These are phyloP conservation scores for Lymantria monacha DNA, from an alignment of 2,888 invertebrate genomes.

Conservation along the genomic window DNA sequence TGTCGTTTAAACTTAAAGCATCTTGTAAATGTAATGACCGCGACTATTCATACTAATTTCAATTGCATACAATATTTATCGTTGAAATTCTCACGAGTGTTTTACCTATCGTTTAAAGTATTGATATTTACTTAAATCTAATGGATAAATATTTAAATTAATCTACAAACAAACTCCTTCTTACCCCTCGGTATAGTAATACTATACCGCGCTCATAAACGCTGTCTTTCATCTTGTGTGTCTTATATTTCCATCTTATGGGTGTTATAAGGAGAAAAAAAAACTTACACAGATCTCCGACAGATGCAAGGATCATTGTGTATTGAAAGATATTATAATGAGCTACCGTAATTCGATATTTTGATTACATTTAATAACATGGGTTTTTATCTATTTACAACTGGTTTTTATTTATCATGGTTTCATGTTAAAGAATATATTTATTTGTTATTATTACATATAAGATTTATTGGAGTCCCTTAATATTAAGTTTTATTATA, in stretches of 20 bases:
- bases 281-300: slow-evolving; percentile 35
- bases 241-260: slow-evolving; percentile 54
- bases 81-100: slow-evolving; percentile 43
- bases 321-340: slow-evolving; percentile 54
- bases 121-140: slow-evolving; percentile 42
- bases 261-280: slow-evolving; percentile 37
- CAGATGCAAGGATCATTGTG: slow-evolving; percentile 51
- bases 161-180: slow-evolving; percentile 55
- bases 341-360: slow-evolving; percentile 66
- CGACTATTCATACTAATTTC: slow-evolving; percentile 18
- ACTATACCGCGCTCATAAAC: slow-evolving; percentile 66
- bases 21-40: slow-evolving; percentile 11
- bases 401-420: slow-evolving; percentile 20
- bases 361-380: slow-evolving; percentile 24
- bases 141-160: slow-evolving; percentile 62
- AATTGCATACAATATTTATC: slow-evolving; percentile 21
- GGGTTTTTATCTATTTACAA: not conserved
- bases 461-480: too few relatives aligned
- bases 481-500: too few relatives aligned
- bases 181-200: slow-evolving; percentile 50
- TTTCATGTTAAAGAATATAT: slow-evolving; percentile 1
- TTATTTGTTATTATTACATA: too few relatives aligned
- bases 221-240: slow-evolving; percentile 70
- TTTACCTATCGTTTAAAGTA: slow-evolving; percentile 30
- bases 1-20: slow-evolving; percentile 12